Percentiles rank a stretch among this genome's conserved stretches.
Conservation (phyloP, 2,797 vertebrate genomes). For the Bradypodion ventrale region DNA sequence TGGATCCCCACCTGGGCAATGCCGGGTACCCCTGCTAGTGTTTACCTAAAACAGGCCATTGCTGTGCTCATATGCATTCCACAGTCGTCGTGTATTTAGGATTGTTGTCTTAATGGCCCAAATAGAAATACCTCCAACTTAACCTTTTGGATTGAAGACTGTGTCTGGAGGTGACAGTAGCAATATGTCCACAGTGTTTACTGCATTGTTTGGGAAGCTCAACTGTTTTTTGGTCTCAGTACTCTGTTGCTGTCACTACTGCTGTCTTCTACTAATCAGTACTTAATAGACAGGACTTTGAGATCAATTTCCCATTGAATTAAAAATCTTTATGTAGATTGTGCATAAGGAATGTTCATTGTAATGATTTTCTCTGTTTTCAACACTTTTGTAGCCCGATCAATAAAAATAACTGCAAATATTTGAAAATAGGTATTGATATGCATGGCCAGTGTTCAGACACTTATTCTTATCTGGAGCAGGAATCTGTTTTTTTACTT, state of each 20-base stretch:
- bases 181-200: background rate
- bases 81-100: background rate
- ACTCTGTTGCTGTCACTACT: background rate
- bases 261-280: background rate
- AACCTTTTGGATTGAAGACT: background rate
- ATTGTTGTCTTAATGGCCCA: background rate
- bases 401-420: background rate
- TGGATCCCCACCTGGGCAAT: too few relatives aligned
- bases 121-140: background rate
- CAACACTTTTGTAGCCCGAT: background rate
- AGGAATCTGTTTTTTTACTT: too few relatives aligned
- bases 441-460: background rate
- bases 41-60: background rate
- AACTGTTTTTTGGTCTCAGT: background rate
- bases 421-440: background rate
- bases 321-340: slow-evolving; percentile 24
- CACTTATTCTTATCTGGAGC: background rate
- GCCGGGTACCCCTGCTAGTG: too few relatives aligned
- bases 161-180: background rate
- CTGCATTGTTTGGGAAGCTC: background rate
- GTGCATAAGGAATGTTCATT: background rate
- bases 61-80: background rate
- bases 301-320: slow-evolving; percentile 12
- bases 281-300: slow-evolving; percentile 1
- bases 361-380: slow-evolving; percentile 6